Percentiles rank a stretch among this genome's conserved stretches.
phyloP scores from a whole-genome alignment of 1,140 invertebrate genomes.

The Mizuhopecten yessoensis region DNA sequence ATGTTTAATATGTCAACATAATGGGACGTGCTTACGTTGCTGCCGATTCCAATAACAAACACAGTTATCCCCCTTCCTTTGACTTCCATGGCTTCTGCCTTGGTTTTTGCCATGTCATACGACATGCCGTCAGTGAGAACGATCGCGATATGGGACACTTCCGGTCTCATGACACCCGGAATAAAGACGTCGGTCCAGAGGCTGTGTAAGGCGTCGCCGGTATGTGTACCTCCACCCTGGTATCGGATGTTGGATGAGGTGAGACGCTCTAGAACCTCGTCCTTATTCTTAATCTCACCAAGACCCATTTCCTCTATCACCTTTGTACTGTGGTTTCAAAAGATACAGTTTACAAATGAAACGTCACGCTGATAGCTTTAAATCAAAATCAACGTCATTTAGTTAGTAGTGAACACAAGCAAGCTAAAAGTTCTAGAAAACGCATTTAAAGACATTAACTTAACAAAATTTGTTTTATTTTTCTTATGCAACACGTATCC shows the following conservation, averaged over 20 bases:
- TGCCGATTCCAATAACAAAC: slow-evolving; percentile 46
- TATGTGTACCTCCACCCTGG: slow-evolving; percentile 42
- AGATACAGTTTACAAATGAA: too few species aligned
- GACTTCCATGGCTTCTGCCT: slow-evolving; percentile 42
- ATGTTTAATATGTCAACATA: background rate
- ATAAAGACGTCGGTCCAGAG: slow-evolving; percentile 14
- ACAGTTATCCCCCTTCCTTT: slow-evolving; percentile 24
- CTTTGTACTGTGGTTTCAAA: slow-evolving; percentile 18
- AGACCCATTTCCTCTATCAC: slow-evolving; percentile 8
- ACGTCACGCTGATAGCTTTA: too few species aligned
- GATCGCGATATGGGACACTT: slow-evolving; percentile 54
- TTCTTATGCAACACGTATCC: too few species aligned
- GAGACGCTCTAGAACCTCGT: background rate
- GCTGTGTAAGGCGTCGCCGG: slow-evolving; percentile 34
- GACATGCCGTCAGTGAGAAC: slow-evolving; percentile 59
- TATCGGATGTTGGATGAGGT: background rate
- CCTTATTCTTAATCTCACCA: slow-evolving; percentile 29
- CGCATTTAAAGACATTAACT: too few species aligned
- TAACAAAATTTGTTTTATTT: too few species aligned
- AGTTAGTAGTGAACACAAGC: too few species aligned
- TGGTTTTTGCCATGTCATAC: background rate
- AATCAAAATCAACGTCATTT: too few species aligned
- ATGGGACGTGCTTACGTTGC: background rate
- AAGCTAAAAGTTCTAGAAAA: too few species aligned
- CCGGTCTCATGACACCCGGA: background rate